Evolutionary conservation across 2,797 vertebrate genomes (phyloP).

Genomic region (Steatocranus sp.): DNA sequence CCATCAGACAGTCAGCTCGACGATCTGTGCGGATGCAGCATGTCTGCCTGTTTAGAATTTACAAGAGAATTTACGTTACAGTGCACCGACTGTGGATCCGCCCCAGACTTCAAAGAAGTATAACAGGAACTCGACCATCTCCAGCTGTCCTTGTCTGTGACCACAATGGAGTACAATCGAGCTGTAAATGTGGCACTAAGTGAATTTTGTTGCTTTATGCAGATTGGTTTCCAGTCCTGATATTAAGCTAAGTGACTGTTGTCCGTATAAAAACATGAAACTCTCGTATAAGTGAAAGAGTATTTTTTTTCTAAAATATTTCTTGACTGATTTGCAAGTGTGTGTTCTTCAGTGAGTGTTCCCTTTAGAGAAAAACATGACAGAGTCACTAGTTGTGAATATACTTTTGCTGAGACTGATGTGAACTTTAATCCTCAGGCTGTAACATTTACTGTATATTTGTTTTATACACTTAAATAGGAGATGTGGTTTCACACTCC

Average conservation of each 20-base stretch:
- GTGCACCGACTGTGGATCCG: neutral
- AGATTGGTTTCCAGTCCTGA: neutral
- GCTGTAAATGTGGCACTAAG: neutral
- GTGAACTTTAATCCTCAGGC: neutral
- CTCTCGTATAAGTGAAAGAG: accelerated
- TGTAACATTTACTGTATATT: neutral
- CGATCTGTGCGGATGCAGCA: accelerated
- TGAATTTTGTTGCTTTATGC: neutral
- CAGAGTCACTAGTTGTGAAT: neutral
- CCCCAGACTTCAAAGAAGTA: neutral
- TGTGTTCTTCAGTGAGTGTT: neutral
- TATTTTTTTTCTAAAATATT: neutral
- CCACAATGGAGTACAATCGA: accelerated
- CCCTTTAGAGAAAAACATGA: neutral
- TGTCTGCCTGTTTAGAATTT: neutral
- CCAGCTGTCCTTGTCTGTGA: neutral
- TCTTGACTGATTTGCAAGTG: neutral
- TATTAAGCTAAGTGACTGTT: neutral
- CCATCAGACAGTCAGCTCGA: neutral
- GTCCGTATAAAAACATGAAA: neutral
- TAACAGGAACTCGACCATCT: neutral
- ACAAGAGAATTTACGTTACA: neutral
- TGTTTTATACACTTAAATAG: neutral
- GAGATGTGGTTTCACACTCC: neutral
- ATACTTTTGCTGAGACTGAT: neutral